Percentiles rank a stretch among this genome's conserved stretches.
These are phyloP conservation scores for Xestia rhomboidea DNA, from an alignment of 2,888 invertebrate genomes.

Conservation along the genomic window DNA sequence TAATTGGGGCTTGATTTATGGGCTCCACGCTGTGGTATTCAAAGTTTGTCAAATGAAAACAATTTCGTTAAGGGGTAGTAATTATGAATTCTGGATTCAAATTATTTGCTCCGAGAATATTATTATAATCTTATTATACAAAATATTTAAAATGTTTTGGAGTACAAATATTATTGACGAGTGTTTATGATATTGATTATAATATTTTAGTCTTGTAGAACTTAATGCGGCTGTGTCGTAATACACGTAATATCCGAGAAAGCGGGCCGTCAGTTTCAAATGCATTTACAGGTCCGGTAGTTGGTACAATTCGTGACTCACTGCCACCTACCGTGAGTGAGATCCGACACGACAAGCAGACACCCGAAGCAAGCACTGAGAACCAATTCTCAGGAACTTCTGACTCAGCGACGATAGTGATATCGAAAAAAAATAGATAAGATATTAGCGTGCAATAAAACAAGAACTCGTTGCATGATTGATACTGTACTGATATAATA, in stretches of 20 bases:
- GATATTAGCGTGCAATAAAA: conserved; percentile 16
- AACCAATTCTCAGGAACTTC: conserved; percentile 52
- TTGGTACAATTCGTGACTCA: conserved; percentile 74
- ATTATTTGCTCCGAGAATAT: not conserved
- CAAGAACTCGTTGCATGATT: conserved; percentile 24
- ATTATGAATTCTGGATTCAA: conserved; percentile 3
- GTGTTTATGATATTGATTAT: conserved; percentile 2
- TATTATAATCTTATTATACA: not conserved
- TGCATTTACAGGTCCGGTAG: conserved; percentile 62
- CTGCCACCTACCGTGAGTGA: conserved; percentile 68
- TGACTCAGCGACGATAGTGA: conserved; percentile 63
- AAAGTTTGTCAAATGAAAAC: conserved; percentile 18
- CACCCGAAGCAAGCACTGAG: conserved; percentile 58
- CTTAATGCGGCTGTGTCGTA: conserved; percentile 43
- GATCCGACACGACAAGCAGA: conserved; percentile 58
- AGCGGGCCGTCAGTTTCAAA: conserved; percentile 62
- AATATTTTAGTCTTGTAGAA: conserved; percentile 22
- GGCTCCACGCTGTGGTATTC: conserved; percentile 9
- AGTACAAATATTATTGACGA: not conserved
- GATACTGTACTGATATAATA: conserved; percentile 23
- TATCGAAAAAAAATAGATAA: conserved; percentile 29
- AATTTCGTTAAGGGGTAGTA: not conserved
- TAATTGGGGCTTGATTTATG: conserved; percentile 66
- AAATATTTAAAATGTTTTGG: not conserved
- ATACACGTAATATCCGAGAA: conserved; percentile 64